Conservation (phyloP, 2,888 invertebrate species). For the Drosophila ezoana region DNA sequence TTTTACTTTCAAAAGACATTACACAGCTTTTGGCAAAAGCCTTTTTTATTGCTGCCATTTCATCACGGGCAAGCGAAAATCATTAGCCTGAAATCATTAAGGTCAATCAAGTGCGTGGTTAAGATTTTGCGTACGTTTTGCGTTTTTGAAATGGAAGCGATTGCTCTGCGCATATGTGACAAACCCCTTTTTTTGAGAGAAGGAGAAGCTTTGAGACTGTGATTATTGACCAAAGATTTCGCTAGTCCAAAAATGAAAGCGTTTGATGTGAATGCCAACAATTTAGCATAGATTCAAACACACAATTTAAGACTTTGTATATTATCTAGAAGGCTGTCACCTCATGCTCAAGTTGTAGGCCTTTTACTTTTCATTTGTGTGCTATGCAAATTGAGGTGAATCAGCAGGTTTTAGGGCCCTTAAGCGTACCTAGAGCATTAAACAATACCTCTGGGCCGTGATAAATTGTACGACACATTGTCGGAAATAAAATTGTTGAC, state of each 20-base stretch:
- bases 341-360: conserved; percentile 20
- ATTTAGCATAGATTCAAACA: conserved; percentile 50
- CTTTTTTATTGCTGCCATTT: conserved; percentile 66
- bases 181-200: conserved; percentile 24
- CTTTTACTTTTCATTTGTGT: conserved; percentile 69
- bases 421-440: conserved; percentile 9
- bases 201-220: conserved; percentile 32
- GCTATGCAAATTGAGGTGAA: conserved; percentile 63
- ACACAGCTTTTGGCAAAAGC: conserved; percentile 11
- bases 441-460: conserved; percentile 27
- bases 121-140: conserved; percentile 64
- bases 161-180: conserved; percentile 50
- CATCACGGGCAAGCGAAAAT: conserved; percentile 62
- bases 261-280: conserved; percentile 31
- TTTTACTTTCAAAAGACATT: conserved; percentile 71
- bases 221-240: conserved; percentile 53
- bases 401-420: conserved; percentile 29
- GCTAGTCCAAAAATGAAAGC: conserved; percentile 65
- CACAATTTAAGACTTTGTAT: conserved; percentile 19
- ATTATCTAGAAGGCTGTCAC: conserved; percentile 30
- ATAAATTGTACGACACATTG: conserved; percentile 26
- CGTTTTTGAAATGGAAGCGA: conserved; percentile 54
- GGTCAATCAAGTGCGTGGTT: conserved; percentile 66
- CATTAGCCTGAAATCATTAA: conserved; percentile 70
- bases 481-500: conserved; percentile 22